Evolutionary conservation across 2,113 vertebrate genomes (phyloP).

Genomic region (Phocoena sinus): DNA sequence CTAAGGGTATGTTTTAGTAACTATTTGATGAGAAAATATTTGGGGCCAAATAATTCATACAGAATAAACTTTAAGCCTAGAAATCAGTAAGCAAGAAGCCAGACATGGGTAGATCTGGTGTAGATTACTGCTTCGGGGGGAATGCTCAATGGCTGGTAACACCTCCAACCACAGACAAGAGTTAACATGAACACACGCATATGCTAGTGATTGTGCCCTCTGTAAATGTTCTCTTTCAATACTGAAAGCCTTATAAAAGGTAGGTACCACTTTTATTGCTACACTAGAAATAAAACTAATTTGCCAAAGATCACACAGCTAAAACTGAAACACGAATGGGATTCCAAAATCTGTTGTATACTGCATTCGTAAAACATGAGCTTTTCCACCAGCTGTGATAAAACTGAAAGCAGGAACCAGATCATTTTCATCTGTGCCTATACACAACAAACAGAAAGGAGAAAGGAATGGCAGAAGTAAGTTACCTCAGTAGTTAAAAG

Average conservation of each 20-base stretch:
- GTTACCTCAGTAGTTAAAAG: not conserved
- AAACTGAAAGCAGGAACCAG: not conserved
- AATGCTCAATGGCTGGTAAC: not conserved
- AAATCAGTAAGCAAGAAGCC: not conserved
- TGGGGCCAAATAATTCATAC: not conserved
- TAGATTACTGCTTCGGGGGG: not conserved
- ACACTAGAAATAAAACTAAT: not conserved
- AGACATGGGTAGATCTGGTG: not conserved
- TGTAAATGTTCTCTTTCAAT: not conserved
- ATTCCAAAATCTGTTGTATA: not conserved
- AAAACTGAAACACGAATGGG: not conserved
- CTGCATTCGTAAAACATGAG: not conserved
- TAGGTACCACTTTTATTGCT: not conserved
- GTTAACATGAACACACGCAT: not conserved
- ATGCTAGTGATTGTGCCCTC: not conserved
- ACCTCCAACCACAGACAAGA: not conserved
- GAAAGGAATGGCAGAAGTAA: not conserved
- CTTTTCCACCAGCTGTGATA: not conserved
- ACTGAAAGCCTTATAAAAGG: not conserved
- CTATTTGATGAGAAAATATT: slow-evolving; percentile 6
- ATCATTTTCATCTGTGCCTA: not conserved
- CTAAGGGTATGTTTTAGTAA: not conserved
- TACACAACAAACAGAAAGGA: not conserved
- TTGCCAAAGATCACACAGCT: not conserved
- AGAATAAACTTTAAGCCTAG: slow-evolving; percentile 17